Conservation (phyloP, 2,113 vertebrate genomes). For the Oreochromis aureus region DNA sequence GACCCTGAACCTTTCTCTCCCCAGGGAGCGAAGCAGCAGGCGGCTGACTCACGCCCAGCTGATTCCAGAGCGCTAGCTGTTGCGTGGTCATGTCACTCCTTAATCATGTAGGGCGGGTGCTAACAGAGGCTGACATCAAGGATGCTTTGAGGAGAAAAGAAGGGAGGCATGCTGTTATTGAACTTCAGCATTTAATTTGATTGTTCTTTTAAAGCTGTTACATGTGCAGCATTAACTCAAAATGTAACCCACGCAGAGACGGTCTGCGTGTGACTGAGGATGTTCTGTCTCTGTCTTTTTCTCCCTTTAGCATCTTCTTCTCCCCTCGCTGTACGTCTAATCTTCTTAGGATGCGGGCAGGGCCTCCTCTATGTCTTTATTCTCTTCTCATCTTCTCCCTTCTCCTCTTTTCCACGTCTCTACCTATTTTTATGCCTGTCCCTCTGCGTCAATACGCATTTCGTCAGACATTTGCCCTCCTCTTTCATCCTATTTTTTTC, state of each 20-base stretch:
- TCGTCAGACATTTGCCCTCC: conserved; percentile 1
- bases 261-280: background rate
- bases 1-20: conserved; percentile 17
- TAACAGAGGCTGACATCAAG: conserved; percentile 37
- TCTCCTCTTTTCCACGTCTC: conserved; percentile 2
- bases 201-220: conserved; percentile 20
- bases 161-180: background rate
- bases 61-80: conserved; percentile 27
- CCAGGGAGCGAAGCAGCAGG: conserved; percentile 8
- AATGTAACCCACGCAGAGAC: background rate
- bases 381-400: background rate
- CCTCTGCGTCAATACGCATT: conserved; percentile 38
- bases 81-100: conserved; percentile 17
- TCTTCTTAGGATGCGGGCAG: conserved; percentile 7
- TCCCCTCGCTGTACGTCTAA: background rate
- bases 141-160: conserved; percentile 21
- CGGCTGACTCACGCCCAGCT: conserved; percentile 43
- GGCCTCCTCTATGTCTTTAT: conserved; percentile 6
- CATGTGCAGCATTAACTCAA: background rate
- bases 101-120: conserved; percentile 18
- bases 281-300: background rate
- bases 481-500: background rate
- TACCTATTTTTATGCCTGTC: conserved; percentile 43
- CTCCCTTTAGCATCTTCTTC: background rate
- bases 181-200: conserved; percentile 31